Conservation (phyloP, 2,797 vertebrate genomes). For the Telmatherina bonti region DNA sequence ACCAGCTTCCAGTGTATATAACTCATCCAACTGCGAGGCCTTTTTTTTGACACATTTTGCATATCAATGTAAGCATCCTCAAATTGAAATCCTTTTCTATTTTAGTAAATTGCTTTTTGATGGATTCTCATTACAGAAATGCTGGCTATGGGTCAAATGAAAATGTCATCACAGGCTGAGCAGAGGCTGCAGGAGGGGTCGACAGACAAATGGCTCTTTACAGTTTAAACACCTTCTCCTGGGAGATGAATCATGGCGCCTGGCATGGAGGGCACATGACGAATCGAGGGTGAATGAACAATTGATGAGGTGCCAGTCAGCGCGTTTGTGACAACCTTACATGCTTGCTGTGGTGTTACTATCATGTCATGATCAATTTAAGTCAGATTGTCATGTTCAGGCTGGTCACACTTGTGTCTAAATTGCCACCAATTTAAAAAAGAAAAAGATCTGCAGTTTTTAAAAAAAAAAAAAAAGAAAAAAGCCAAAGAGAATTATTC, state of each 20-base stretch:
- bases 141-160: conserved; percentile 79
- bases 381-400: conserved; percentile 13
- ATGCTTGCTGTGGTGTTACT: too few relatives aligned
- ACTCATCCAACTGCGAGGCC: conserved; percentile 51
- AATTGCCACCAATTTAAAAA: background rate
- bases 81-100: conserved; percentile 80
- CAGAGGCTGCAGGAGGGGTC: conserved; percentile 45
- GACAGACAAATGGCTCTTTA: conserved; percentile 50
- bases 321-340: conserved; percentile 34
- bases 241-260: conserved; percentile 48
- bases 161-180: conserved; percentile 78
- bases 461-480: background rate
- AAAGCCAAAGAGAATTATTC: too few relatives aligned
- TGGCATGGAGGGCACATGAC: conserved; percentile 17
- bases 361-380: conserved; percentile 43
- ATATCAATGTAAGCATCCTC: conserved; percentile 76
- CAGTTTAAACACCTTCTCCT: conserved; percentile 56
- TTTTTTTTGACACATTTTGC: conserved; percentile 74
- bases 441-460: background rate
- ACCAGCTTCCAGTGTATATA: conserved; percentile 25
- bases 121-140: conserved; percentile 79
- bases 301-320: conserved; percentile 55
- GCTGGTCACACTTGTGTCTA: conserved; percentile 16
- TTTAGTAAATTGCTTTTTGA: conserved; percentile 80
- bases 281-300: conserved; percentile 24